Percentiles rank a stretch among this genome's conserved stretches.
These are phyloP conservation scores for Aviceda subcristata DNA, from an alignment of 2,113 vertebrate species.

Conservation along the genomic window DNA sequence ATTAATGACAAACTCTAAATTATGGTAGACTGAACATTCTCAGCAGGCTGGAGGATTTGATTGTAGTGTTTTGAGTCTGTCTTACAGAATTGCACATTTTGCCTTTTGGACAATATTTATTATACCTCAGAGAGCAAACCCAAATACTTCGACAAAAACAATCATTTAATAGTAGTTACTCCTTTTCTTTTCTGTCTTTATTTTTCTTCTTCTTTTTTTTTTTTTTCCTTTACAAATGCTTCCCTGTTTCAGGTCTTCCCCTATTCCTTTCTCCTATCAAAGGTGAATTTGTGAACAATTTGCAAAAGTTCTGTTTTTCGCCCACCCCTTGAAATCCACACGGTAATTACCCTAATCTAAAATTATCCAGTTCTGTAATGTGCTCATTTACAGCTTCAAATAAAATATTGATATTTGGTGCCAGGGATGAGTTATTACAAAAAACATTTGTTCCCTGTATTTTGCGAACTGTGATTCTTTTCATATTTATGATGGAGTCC, in stretches of 20 bases:
- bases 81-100: conserved; percentile 19
- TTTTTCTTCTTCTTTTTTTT: too few species aligned
- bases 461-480: background rate
- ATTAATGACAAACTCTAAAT: conserved; percentile 19
- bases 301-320: background rate
- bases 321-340: background rate
- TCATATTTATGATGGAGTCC: background rate
- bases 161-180: background rate
- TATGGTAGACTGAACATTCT: background rate
- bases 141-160: background rate
- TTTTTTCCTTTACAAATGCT: background rate
- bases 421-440: background rate
- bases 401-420: background rate
- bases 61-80: background rate
- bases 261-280: background rate
- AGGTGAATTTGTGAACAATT: background rate
- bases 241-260: background rate
- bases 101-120: background rate
- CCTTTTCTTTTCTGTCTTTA: background rate
- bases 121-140: background rate
- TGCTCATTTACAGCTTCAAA: background rate
- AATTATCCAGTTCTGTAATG: background rate
- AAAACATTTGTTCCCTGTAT: background rate
- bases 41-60: conserved; percentile 2
- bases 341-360: background rate